Percentiles rank a stretch among this genome's conserved stretches.
phyloP scores from a whole-genome alignment of 2,113 vertebrate species.

The Aleadryas rufinucha region DNA sequence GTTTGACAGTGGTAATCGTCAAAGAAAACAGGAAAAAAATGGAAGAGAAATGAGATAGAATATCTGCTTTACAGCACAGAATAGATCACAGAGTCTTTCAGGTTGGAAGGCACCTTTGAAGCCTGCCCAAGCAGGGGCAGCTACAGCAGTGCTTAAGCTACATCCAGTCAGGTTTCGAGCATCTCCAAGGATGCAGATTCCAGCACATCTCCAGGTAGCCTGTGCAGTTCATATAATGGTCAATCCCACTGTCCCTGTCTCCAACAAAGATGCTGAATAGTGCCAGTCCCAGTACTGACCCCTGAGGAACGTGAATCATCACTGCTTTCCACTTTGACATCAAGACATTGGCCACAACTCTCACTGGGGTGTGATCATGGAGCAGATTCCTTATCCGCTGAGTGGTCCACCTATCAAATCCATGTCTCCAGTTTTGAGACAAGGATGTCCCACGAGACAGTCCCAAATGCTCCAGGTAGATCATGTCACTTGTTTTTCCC shows the following conservation, averaged over 20 bases:
- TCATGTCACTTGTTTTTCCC: neutral
- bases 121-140: neutral
- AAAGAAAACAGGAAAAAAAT: neutral
- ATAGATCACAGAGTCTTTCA: neutral
- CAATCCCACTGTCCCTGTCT: neutral
- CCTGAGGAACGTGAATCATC: neutral
- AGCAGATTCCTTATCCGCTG: neutral
- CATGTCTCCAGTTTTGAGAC: neutral
- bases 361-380: neutral
- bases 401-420: neutral
- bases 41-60: neutral
- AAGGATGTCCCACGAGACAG: neutral
- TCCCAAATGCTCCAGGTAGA: neutral
- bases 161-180: fast-evolving
- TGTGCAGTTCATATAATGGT: neutral
- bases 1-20: neutral
- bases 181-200: neutral
- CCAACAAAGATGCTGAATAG: neutral
- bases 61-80: neutral
- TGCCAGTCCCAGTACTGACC: fast-evolving
- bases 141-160: neutral
- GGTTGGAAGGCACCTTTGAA: neutral
- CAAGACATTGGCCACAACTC: neutral
- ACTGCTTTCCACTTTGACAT: neutral
- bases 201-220: neutral